Base-by-base conservation (phyloP, 2,888 invertebrate species). In the Tenthredo mesomela region DNA sequence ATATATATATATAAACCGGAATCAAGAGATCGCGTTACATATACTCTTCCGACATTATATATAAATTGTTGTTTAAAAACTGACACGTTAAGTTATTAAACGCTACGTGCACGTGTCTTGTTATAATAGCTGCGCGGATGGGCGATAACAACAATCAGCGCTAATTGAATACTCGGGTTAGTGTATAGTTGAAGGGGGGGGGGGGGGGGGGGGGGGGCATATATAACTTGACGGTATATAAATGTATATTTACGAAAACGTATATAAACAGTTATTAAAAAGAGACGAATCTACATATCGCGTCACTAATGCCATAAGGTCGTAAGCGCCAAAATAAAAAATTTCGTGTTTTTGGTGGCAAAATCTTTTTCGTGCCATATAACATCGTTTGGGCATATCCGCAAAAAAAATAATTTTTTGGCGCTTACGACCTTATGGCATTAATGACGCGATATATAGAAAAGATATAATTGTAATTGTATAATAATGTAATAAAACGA, bases 101-200 rank as follows among this genome's bases (percentile, higher is more conserved):
- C 67, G 67, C 67, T 33, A 33, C 33, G 40, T 71, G 43, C 71
- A 29, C 71, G 71, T 73, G 71, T 73, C 71, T 73, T 21, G 33
- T 15, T 37, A 25, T 43, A 73, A 21, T 21, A 40, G 10, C 71
- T n/a, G 5, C 21, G 25, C 21, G 25, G 25, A 73, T 43, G 43
- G 15, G 43, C 40, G 40, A 73, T 73, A 43, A 73, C 43, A 73
- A 43, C 71, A 73, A 73, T 73, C 71, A 15, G 71, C 40, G 71
- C 71, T 73, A 73, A 73, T 73, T 73, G 21, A 43, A 43, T 21
- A 43, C 71, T 43, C 43, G 40, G 29, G 33, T 29, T 67, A 29
- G 67, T 3, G 40, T 73, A 7, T 43, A 21, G 71, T 73, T 21
- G n/a, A 6, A 7, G 10, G 25, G 25, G 25, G 21, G n/a, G n/a